Evolutionary conservation across 1,140 invertebrate genomes (phyloP).

Genomic region (Drosophila nikananu): DNA sequence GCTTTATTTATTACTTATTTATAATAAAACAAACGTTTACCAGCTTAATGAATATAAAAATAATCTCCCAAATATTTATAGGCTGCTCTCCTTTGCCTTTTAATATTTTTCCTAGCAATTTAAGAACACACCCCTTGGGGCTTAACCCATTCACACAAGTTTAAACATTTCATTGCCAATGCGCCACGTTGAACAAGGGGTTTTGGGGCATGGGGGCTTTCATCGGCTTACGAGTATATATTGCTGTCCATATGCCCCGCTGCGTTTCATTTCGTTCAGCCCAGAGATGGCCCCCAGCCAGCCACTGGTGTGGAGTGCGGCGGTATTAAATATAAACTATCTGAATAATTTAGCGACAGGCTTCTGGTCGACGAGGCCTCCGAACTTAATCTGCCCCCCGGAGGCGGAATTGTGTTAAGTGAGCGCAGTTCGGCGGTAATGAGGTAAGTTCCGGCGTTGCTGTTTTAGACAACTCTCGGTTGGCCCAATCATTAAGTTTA

Average conservation of each 20-base stretch:
- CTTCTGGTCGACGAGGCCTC: slow-evolving; percentile 17
- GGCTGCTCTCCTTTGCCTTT: background rate
- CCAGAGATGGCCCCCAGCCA: background rate
- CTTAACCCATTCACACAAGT: slow-evolving; percentile 34
- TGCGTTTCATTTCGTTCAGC: slow-evolving; percentile 21
- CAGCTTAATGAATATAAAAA: background rate
- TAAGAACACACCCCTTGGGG: slow-evolving; percentile 2
- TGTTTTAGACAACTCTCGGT: slow-evolving; percentile 11
- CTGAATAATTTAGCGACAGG: slow-evolving; percentile 55
- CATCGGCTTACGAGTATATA: slow-evolving; percentile 25
- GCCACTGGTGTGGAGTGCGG: slow-evolving; percentile 1
- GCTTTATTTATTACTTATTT: background rate
- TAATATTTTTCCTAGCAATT: slow-evolving; percentile 7
- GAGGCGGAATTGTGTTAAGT: slow-evolving; percentile 39
- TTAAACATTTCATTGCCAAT: slow-evolving; percentile 47
- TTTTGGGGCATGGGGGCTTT: slow-evolving; percentile 1
- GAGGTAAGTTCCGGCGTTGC: slow-evolving; percentile 31
- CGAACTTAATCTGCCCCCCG: slow-evolving; percentile 38
- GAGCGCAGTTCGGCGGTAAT: slow-evolving; percentile 24
- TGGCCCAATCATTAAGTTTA: slow-evolving; percentile 1
- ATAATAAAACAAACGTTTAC: background rate
- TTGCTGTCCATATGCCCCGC: slow-evolving; percentile 41
- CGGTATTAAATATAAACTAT: slow-evolving; percentile 52
- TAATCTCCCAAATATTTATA: no score
- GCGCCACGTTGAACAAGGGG: slow-evolving; percentile 40